These are phyloP conservation scores for Hyperopisus bebe DNA, from an alignment of 2,113 vertebrate genomes.

Conservation along the genomic window DNA sequence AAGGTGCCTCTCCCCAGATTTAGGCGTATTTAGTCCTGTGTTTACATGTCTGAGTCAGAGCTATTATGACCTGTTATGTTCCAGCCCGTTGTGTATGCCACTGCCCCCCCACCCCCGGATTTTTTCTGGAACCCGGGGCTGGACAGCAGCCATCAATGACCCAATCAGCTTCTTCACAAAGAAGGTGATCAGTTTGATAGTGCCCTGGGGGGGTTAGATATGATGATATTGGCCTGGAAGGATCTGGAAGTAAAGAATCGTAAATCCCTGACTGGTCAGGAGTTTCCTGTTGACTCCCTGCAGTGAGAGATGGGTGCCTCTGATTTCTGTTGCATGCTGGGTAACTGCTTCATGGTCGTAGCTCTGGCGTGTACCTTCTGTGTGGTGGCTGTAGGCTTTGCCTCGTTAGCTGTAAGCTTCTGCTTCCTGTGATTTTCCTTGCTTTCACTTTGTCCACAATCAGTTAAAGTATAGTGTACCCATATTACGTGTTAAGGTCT, in stretches of 20 bases:
- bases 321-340: conserved; percentile 8
- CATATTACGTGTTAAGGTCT: not conserved
- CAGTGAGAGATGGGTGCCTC: not conserved
- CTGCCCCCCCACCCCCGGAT: not conserved
- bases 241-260: not conserved
- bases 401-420: not conserved
- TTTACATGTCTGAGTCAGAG: not conserved
- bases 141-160: not conserved
- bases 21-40: not conserved
- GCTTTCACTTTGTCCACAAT: not conserved
- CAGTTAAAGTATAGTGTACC: not conserved
- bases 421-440: not conserved
- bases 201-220: not conserved
- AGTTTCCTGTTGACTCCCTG: conserved; percentile 20
- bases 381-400: not conserved
- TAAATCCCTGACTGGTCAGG: not conserved
- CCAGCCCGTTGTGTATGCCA: not conserved
- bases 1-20: not conserved
- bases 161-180: not conserved
- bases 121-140: not conserved
- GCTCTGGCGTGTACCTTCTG: not conserved
- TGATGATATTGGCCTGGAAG: not conserved
- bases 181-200: not conserved
- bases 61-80: not conserved
- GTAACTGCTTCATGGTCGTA: not conserved